These are phyloP conservation scores for Chaetorhynchus papuensis DNA, from an alignment of 2,113 vertebrate species.

Conservation along the genomic window DNA sequence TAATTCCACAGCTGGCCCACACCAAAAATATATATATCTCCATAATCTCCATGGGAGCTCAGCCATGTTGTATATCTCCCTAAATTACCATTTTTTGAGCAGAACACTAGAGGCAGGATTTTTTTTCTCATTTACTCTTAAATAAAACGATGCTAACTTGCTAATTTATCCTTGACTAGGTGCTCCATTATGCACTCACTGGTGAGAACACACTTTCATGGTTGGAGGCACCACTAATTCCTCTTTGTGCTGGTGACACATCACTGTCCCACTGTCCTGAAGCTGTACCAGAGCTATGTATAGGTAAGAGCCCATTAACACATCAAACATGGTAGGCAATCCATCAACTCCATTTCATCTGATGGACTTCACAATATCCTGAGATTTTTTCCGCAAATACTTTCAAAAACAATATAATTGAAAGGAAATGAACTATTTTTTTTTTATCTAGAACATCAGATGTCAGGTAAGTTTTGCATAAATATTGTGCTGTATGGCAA, in stretches of 20 bases:
- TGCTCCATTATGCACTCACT: background rate
- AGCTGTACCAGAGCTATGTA: background rate
- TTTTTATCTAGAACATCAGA: background rate
- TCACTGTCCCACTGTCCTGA: background rate
- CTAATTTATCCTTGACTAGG: background rate
- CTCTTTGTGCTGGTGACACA: background rate
- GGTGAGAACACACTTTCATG: background rate
- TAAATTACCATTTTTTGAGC: background rate
- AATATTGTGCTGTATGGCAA: background rate
- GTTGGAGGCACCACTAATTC: background rate
- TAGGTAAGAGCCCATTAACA: background rate
- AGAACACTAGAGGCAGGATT: background rate
- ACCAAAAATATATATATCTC: too few relatives aligned
- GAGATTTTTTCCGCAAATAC: background rate
- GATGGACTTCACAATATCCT: background rate
- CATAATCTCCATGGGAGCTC: background rate
- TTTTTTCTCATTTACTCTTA: background rate
- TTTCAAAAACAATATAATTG: background rate
- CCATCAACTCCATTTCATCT: background rate
- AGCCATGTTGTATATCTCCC: background rate
- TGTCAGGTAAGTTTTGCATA: background rate
- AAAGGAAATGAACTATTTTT: background rate
- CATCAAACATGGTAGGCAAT: background rate
- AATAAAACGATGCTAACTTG: background rate
- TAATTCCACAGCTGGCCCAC: background rate